Percentiles rank a stretch among this genome's conserved stretches.
Evolutionary conservation across 35 echinoderm and acorn worm genomes (phyloP).

Genomic region (Diadema setosum): DNA sequence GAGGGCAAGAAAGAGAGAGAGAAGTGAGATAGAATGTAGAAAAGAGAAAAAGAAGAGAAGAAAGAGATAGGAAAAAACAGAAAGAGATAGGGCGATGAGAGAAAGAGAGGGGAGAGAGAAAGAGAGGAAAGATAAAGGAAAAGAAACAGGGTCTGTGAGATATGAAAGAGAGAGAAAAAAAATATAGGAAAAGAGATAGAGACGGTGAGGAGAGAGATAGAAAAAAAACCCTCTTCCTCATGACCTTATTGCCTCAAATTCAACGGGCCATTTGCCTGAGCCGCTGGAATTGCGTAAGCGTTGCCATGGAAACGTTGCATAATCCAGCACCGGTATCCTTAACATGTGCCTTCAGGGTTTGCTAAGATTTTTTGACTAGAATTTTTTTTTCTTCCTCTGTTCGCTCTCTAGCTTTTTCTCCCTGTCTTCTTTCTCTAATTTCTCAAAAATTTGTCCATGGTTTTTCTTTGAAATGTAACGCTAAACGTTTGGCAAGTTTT

Average conservation of each 20-base stretch:
- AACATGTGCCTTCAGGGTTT: background rate
- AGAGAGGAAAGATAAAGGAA: background rate
- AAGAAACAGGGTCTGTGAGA: background rate
- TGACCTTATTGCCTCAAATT: background rate
- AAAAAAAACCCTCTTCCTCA: background rate
- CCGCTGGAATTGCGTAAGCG: conserved; percentile 23
- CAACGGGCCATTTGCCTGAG: conserved; percentile 5
- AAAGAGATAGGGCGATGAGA: background rate
- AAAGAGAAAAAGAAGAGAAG: background rate
- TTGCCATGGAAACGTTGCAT: conserved; percentile 21
- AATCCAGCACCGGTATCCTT: conserved; percentile 11
- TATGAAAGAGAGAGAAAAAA: background rate
- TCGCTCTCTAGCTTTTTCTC: background rate
- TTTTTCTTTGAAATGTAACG: no score
- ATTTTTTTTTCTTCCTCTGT: background rate
- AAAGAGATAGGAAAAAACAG: background rate
- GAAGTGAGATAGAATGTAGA: no score
- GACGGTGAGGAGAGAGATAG: background rate
- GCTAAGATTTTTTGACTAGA: background rate
- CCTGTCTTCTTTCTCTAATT: background rate
- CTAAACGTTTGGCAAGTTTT: no score
- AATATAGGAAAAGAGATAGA: background rate
- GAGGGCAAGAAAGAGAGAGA: background rate
- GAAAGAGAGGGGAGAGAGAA: background rate
- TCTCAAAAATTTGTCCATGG: no score